Evolutionary conservation across 2,797 vertebrate species (phyloP).

Genomic region (Bradypodion pumilum): DNA sequence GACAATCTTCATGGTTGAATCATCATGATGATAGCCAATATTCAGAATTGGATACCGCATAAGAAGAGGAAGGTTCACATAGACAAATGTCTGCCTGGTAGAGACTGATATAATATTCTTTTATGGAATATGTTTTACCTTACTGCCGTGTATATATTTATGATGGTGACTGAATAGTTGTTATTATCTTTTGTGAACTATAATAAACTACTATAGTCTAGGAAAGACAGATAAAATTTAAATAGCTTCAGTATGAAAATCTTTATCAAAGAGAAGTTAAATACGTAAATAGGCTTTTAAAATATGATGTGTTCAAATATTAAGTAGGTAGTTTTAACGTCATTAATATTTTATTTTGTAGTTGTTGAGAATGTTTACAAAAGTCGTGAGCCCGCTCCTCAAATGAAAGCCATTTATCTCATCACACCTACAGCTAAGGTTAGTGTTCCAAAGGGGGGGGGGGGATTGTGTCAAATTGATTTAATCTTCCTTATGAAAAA

Average conservation of each 20-base stretch:
- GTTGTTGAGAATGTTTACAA: conserved; percentile 96
- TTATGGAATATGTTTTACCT: neutral
- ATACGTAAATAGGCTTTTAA: conserved; percentile 29
- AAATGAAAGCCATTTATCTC: conserved; percentile 97
- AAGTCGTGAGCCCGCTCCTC: conserved; percentile 89
- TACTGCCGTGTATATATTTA: neutral
- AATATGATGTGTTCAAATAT: neutral
- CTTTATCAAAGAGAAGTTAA: neutral
- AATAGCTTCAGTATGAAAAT: neutral
- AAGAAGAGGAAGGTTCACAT: neutral
- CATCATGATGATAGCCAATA: no score
- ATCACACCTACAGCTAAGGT: conserved; percentile 93
- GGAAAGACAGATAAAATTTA: neutral
- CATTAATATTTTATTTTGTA: conserved; percentile 63
- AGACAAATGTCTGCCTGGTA: neutral
- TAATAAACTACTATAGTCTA: neutral
- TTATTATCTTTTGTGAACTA: neutral
- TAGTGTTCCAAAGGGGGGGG: conserved; percentile 56
- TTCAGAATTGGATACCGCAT: no score
- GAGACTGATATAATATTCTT: neutral
- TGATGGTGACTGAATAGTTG: neutral
- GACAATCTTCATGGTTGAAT: no score
- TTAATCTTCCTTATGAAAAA: neutral
- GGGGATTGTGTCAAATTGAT: neutral
- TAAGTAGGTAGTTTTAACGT: neutral